These are phyloP conservation scores for Allophyes oxyacanthae DNA, from an alignment of 2,888 invertebrate genomes.

Conservation along the genomic window DNA sequence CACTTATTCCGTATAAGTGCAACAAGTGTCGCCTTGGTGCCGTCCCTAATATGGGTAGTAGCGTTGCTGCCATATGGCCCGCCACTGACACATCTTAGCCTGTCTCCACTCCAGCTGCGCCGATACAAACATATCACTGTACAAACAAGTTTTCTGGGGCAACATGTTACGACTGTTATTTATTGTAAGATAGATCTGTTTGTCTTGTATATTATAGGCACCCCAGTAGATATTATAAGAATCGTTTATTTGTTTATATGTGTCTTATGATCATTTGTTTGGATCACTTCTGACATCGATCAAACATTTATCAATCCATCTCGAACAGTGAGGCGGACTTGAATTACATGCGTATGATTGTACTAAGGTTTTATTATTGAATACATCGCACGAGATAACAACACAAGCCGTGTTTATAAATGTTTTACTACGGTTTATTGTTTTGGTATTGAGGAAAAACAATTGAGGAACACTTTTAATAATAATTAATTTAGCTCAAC, in stretches of 20 bases:
- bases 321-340: conserved; percentile 13
- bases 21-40: conserved; percentile 88
- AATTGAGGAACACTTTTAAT: conserved; percentile 54
- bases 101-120: conserved; percentile 70
- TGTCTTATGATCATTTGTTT: conserved; percentile 11
- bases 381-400: conserved; percentile 63
- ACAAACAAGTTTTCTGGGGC: conserved; percentile 67
- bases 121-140: conserved; percentile 59
- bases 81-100: conserved; percentile 81
- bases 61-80: conserved; percentile 85
- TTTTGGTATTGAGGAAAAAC: conserved; percentile 61
- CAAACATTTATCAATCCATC: conserved; percentile 7
- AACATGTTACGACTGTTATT: conserved; percentile 48
- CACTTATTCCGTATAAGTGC: conserved; percentile 88
- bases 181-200: conserved; percentile 24
- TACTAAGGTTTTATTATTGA: conserved; percentile 58
- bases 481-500: conserved; percentile 68
- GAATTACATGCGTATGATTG: conserved; percentile 53
- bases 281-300: conserved; percentile 16
- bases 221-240: not conserved
- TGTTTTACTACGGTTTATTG: conserved; percentile 62
- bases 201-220: conserved; percentile 3
- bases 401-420: conserved; percentile 65
- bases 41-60: conserved; percentile 84
- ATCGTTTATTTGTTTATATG: conserved; percentile 1